Conservation (phyloP, 2,113 vertebrate species). For the Fulica atra region DNA sequence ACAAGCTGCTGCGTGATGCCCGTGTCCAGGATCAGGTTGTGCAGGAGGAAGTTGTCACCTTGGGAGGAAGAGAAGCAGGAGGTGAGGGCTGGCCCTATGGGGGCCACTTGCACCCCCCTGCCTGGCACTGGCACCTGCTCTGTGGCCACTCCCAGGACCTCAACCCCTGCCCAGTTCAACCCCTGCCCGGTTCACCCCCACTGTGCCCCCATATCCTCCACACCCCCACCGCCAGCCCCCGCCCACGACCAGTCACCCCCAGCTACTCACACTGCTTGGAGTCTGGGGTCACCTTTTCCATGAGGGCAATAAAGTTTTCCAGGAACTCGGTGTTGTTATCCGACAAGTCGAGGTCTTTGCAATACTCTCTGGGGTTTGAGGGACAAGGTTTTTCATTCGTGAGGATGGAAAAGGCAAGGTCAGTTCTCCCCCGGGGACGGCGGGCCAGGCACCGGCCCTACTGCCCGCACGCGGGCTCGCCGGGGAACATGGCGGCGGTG, state of each 20-base stretch:
- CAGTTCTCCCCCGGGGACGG: neutral
- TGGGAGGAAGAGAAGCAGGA: neutral
- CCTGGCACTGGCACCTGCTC: neutral
- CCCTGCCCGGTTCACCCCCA: neutral
- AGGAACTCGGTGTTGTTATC: conserved; percentile 99
- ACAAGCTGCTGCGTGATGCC: conserved; percentile 95
- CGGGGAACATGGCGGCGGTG: neutral
- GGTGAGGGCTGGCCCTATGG: neutral
- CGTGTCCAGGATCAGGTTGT: conserved; percentile 96
- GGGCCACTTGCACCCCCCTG: neutral
- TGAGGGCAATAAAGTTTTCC: conserved; percentile 97
- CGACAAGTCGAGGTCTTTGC: conserved; percentile 96
- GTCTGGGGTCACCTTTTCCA: conserved; percentile 99
- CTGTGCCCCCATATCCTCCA: rapidly evolving
- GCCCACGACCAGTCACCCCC: neutral
- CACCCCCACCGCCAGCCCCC: neutral
- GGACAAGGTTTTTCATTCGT: conserved; percentile 56
- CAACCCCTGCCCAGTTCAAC: neutral
- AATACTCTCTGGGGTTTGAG: conserved; percentile 91
- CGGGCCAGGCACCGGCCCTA: rapidly evolving
- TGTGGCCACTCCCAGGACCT: neutral
- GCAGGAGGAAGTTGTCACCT: conserved; percentile 96
- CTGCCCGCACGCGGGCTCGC: neutral
- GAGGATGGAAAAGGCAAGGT: conserved; percentile 66
- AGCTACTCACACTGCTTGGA: conserved; percentile 94